Percentiles rank a stretch among this genome's conserved stretches.
These are phyloP conservation scores for Chionodraco myersi DNA, from an alignment of 2,113 vertebrate genomes.

Conservation along the genomic window DNA sequence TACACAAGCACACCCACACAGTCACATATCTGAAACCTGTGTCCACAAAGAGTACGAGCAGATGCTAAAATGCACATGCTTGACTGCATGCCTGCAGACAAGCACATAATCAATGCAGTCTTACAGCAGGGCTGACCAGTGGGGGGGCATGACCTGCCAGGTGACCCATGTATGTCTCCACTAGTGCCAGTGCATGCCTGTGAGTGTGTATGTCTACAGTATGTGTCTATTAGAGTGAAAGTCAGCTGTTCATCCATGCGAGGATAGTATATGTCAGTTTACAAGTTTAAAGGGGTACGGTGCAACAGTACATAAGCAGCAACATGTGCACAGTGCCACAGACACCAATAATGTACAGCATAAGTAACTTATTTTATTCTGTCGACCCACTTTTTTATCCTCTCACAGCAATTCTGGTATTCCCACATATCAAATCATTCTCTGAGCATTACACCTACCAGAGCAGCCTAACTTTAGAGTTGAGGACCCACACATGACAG, in stretches of 20 bases:
- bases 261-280: constrained; percentile 59
- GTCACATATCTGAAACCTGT: constrained; percentile 37
- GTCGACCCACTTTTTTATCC: not conserved
- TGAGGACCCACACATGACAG: constrained; percentile 67
- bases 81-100: constrained; percentile 67
- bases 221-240: constrained; percentile 69
- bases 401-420: not conserved
- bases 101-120: constrained; percentile 79
- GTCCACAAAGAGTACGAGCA: constrained; percentile 35
- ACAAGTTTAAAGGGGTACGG: constrained; percentile 47
- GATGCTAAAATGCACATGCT: constrained; percentile 62
- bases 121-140: constrained; percentile 76
- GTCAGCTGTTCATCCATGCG: constrained; percentile 73
- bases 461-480: constrained; percentile 63
- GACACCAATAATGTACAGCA: not conserved
- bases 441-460: constrained; percentile 41
- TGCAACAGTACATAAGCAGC: constrained; percentile 17
- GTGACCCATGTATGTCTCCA: constrained; percentile 80
- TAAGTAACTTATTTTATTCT: not conserved
- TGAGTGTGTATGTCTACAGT: constrained; percentile 49
- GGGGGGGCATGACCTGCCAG: constrained; percentile 78
- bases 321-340: constrained; percentile 2
- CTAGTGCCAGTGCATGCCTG: constrained; percentile 64
- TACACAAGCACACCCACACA: not conserved
- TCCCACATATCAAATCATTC: not conserved